These are phyloP conservation scores for Trichonephila inaurata DNA, from an alignment of 1,140 invertebrate genomes.

Conservation along the genomic window DNA sequence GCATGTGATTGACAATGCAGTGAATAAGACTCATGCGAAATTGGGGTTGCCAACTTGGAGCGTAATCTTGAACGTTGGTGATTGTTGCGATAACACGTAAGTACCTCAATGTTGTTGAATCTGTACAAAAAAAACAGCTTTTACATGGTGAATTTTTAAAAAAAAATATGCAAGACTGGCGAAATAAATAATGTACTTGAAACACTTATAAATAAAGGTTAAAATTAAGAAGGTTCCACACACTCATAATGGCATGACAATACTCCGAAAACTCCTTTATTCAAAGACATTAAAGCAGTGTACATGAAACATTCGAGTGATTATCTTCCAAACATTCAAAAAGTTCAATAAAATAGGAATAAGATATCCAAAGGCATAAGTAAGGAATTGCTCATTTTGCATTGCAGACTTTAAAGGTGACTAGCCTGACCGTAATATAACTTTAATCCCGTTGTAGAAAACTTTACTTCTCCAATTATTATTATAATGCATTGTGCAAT, in stretches of 20 bases:
- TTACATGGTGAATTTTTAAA: too few relatives aligned
- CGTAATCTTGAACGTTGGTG: too few relatives aligned
- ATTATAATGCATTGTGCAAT: conserved; percentile 89
- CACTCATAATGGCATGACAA: conserved; percentile 86
- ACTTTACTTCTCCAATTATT: conserved; percentile 91
- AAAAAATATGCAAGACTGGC: too few relatives aligned
- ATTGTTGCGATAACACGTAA: too few relatives aligned
- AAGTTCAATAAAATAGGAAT: conserved; percentile 77
- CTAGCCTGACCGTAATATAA: conserved; percentile 92
- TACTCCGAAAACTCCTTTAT: conserved; percentile 89
- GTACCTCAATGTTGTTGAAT: too few relatives aligned
- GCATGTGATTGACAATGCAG: too few relatives aligned
- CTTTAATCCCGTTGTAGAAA: conserved; percentile 93
- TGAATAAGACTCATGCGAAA: too few relatives aligned
- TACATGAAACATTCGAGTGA: conserved; percentile 93
- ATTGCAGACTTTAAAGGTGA: conserved; percentile 93
- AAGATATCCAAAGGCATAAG: conserved; percentile 91
- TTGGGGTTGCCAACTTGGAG: too few relatives aligned
- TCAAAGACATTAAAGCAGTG: conserved; percentile 90
- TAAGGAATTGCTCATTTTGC: conserved; percentile 92
- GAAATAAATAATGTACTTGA: too few relatives aligned
- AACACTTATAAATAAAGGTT: too few relatives aligned
- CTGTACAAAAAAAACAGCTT: too few relatives aligned
- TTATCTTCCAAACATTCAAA: conserved; percentile 81
- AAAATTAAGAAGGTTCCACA: not conserved